Conservation (phyloP, 2,113 vertebrate species). For the Charina bottae region DNA sequence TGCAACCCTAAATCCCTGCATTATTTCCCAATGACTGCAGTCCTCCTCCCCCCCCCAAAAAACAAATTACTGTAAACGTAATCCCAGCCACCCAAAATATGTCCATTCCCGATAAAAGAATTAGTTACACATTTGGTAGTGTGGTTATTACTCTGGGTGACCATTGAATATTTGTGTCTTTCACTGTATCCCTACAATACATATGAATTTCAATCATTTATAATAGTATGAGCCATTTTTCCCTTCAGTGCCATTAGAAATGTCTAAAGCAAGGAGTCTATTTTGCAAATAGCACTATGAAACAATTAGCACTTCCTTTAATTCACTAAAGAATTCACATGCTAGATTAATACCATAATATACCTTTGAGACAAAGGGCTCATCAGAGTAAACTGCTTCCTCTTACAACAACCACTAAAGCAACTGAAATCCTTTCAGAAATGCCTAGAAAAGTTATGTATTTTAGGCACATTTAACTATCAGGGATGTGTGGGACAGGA, state of each 20-base stretch:
- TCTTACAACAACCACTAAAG: neutral
- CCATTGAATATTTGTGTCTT: neutral
- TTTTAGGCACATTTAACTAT: constrained; percentile 12
- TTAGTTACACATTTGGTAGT: neutral
- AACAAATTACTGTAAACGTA: neutral
- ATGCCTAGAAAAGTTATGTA: neutral
- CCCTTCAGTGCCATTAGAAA: neutral
- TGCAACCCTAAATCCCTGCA: neutral
- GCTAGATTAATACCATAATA: neutral
- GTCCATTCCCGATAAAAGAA: neutral
- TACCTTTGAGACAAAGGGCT: neutral
- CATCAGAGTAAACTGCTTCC: neutral
- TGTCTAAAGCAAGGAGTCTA: neutral
- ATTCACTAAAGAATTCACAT: neutral
- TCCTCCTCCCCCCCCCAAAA: neutral
- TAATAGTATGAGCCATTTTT: neutral
- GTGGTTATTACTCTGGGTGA: neutral
- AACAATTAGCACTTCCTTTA: neutral
- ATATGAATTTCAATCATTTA: neutral
- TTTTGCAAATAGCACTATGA: neutral
- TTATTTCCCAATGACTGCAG: neutral
- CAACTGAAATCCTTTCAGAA: neutral
- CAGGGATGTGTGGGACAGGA: neutral
- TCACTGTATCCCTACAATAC: neutral
- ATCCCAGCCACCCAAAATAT: neutral